Percentiles rank a stretch among this genome's conserved stretches.
These are phyloP conservation scores for Thelaira solivaga DNA, from an alignment of 2,888 invertebrate genomes.

Conservation along the genomic window DNA sequence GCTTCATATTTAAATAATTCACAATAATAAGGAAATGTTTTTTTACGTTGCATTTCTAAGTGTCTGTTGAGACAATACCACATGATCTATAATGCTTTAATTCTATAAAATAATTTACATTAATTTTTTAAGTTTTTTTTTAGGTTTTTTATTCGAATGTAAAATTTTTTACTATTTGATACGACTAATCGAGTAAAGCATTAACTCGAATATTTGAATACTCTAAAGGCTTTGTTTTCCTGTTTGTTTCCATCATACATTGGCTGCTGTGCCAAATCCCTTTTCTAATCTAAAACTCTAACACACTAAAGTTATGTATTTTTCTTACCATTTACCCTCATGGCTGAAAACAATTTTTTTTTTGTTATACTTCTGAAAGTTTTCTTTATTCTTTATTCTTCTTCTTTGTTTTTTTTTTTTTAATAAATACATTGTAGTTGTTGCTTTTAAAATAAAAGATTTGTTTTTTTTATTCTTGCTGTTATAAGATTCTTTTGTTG, in stretches of 20 bases:
- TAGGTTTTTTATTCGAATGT: too few species aligned
- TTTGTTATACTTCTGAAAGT: neutral
- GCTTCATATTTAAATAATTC: too few species aligned
- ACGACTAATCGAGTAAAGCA: too few species aligned
- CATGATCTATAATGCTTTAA: too few species aligned
- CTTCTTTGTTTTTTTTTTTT: too few species aligned
- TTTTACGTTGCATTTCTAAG: too few species aligned
- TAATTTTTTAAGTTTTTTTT: too few species aligned
- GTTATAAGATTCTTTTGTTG: conserved; percentile 6
- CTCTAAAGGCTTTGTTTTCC: neutral
- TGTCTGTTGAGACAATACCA: too few species aligned
- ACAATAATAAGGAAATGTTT: too few species aligned
- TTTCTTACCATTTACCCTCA: conserved; percentile 25
- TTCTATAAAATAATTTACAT: too few species aligned
- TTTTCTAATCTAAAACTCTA: conserved; percentile 24
- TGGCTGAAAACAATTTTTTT: conserved; percentile 27
- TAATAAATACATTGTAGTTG: neutral
- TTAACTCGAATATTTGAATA: too few species aligned
- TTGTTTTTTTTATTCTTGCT: neutral
- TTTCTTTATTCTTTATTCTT: neutral
- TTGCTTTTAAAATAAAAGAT: neutral
- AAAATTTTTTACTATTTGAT: too few species aligned
- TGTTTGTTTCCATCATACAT: neutral
- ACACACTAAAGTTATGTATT: conserved; percentile 8
- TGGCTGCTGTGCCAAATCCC: neutral